Evolutionary conservation across 2,113 vertebrate genomes (phyloP), one percentile per base, ranked within the genome.

Genomic region (Tretioscincus oriximinensis): DNA sequence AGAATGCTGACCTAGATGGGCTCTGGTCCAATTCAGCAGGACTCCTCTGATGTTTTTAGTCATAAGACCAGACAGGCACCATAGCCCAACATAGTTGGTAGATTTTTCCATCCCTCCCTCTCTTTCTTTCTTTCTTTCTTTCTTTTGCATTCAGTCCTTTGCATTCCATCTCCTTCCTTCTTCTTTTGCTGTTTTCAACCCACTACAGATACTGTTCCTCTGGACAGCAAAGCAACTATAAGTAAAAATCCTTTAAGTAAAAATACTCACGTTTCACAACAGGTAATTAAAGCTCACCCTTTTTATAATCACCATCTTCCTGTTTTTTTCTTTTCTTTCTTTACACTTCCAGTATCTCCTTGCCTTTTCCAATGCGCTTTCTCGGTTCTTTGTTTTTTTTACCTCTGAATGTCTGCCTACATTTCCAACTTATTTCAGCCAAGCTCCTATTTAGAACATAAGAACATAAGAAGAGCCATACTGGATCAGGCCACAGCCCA

Each of bases 361-460:
- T 80, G 82, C 14, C 7, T 10, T 21, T n/a, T 68, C 64, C 81
- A 54, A 78, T 87, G 86, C 70, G 58, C 83, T 87, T 89, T 45
- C 11, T 87, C 21, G 2, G 47, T 74, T 85, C 74, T 49, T 45
- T 35, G 76, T n/a, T n/a, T n/a, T 64, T 85, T 78, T 89, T 61
- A 65, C 82, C 80, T 63, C 14, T 66, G 41, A 74, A 65, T 10
- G 14, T 49, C 18, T 47, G 20, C 60, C 9, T 35, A 9, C 77
- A 66, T 45, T 75, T 87, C 73, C 81, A 85, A 79, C 41, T 80
- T 89, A 93, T 90, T 93, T 88, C 87, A 84, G 21, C 77, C 20
- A 35, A 60, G 2, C 88, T 87, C 60, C 76, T 86, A 2, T 85
- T 91, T n/a, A n/a, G n/a, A n/a, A n/a, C n/a, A n/a, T n/a, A n/a